Evolutionary conservation across 2,797 vertebrate genomes (phyloP), one percentile per base, ranked within the genome.

Genomic region (Macroramphosus scolopax): DNA sequence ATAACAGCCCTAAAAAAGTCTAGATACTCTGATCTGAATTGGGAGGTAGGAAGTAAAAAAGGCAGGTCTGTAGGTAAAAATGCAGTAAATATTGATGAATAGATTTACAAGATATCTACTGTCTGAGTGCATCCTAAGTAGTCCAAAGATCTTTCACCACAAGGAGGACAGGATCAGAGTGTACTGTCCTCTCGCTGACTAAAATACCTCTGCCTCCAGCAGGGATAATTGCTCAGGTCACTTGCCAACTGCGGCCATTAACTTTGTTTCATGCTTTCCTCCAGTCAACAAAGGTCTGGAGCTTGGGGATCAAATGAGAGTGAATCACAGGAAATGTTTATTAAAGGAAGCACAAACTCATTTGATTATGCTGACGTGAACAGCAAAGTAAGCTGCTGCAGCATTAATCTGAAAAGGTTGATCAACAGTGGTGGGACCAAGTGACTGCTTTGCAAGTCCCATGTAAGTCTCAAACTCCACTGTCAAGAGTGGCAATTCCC

Each of bases 191-290:
- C 26, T 37, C n/a, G n/a, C 40, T 29, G 51, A 59, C 34, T 67
- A 8, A 56, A 57, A 51, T 32, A 49, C n/a, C 5, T 22, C 45
- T n/a, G 50, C 36, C 45, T 72, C 67, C 60, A 63, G 65, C 70
- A 68, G 78, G 38, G 64, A 54, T 51, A 53, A 55, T 40, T 45
- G 51, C 55, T 67, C 61, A 62, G 73, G 46, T 69, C 61, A 72
- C 8, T 58, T 62, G 68, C 53, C 74, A 78, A 71, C 64, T 64
- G 34, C 58, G 68, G 45, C 25, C 44, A 43, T 55, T 33, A 71
- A 62, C 49, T 81, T 53, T 71, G 62, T 63, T 51, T 55, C 17
- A 43, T 43, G 22, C n/a, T n/a, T n/a, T n/a, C n/a, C n/a, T n/a
- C n/a, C n/a, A n/a, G n/a, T n/a, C 42, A 63, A 71, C 52, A 68